Base-by-base conservation (phyloP, 2,113 vertebrate genomes). In the Mastomys natalensis region DNA sequence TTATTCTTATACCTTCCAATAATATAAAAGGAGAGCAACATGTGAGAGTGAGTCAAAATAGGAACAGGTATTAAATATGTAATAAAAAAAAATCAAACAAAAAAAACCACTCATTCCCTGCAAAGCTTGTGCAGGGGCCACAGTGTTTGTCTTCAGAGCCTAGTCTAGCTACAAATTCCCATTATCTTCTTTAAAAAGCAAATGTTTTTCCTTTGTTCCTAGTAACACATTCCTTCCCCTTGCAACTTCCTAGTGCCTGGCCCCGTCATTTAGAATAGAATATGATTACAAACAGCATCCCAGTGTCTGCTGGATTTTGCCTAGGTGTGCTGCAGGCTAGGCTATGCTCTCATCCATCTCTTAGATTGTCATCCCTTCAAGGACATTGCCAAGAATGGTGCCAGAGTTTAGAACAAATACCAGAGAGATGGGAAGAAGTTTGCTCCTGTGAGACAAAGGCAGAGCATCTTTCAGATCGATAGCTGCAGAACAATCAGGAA, bases 21-120 rank as follows among this genome's bases (percentile, higher is more conserved):
- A 96, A 62, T 48, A 7, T 86, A 48, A 64, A 90, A 85, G 48
- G 58, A 93, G 77, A 53, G n/a, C 58, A 90, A 74, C n/a, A 21
- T 53, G 58, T 89, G 15, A 92, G 31, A 51, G 37, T 70, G 17
- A n/a, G 48, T 40, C 7, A 64, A 90, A 34, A 34, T 87, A 93
- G 12, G 82, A 29, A 7, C 6, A 77, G 11, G 19, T 55, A 45
- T 60, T 94, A 70, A 93, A 15, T 87, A 34, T 64, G 13, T 16
- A 37, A 13, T 60, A 21, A 82, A 66, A 31, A 43, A 43, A 72
- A 73, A 40, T 3, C 62, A 68, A 34, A 7, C 31, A 74, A 74
- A 82, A 82, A 77, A 58, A 26, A 53, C 37, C 0, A n/a, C 29
- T 26, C 22, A 48, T 1, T 53, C 22, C 84, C 8, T 78, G 55